Evolutionary conservation across 1,140 invertebrate genomes (phyloP), one percentile per base, ranked within the genome.

Genomic region (Drosophila bocki): DNA sequence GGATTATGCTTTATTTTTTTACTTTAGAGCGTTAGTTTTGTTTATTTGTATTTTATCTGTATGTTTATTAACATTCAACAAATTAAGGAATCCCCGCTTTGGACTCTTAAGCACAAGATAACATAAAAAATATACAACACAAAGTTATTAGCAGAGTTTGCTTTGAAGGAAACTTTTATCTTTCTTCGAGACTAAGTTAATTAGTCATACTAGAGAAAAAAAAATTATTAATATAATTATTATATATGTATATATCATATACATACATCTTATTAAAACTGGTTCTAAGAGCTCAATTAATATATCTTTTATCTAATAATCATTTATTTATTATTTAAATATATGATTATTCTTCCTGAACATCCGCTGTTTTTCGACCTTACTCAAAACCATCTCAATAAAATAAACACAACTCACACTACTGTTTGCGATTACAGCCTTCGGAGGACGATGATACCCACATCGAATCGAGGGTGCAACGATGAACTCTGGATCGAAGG

Each of bases 401-500:
- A 54, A 22, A 54, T 9, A 39, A 22, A 26, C 53, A 39, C 15
- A 39, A 26, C 53, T 54, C 33, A 54, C 35, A 15, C 35, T 26
- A 54, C 53, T 11, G 33, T 22, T 39, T 39, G 33, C 39, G 53
- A 39, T 54, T 39, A 39, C 51, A 37, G 51, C 8, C 19, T 44
- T n/a, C 32, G 26, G 19, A 26, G 39, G 29, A 44, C 41, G 6
- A 32, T 42, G 54, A 59, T 65, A 65, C 32, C 41, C 17, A 17
- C 35, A n/a, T 12, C 33, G 17, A 22, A 33, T 13, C 26, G n/a
- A 59, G 57, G 57, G 57, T 59, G 57, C 57, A 32, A 7, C 37
- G 45, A 35, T 68, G 64, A 53, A 58, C 69, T 70, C 22, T 50
- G 53, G 22, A 22, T 71, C 42, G 37, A 37, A 48, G 51, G 15